phyloP scores from a whole-genome alignment of 2,113 vertebrate species.

The Vicugna pacos region DNA sequence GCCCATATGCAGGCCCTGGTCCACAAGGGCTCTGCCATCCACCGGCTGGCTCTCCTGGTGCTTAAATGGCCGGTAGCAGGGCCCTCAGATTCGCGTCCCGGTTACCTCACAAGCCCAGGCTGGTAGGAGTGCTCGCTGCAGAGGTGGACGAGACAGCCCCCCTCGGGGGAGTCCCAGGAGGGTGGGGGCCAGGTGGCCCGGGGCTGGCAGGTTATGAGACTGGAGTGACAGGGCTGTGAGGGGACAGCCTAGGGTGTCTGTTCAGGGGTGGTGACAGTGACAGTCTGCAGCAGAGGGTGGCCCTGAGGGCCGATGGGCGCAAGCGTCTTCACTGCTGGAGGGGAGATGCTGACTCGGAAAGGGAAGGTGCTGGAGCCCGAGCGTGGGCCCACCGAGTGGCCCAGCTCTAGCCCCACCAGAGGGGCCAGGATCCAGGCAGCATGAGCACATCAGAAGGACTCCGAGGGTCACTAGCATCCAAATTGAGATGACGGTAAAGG shows the following conservation, averaged over 20 bases:
- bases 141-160: too few relatives aligned
- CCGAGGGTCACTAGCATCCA: too few relatives aligned
- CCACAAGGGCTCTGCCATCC: not conserved
- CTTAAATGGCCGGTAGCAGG: not conserved
- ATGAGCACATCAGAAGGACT: too few relatives aligned
- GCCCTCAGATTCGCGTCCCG: not conserved
- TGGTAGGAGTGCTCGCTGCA: too few relatives aligned
- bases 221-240: not conserved
- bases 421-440: not conserved
- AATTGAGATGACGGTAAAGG: too few relatives aligned
- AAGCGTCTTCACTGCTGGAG: not conserved
- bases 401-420: not conserved
- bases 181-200: too few relatives aligned
- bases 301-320: not conserved
- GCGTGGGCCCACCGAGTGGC: too few relatives aligned
- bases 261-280: too few relatives aligned
- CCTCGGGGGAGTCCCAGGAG: not conserved
- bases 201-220: too few relatives aligned
- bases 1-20: not conserved
- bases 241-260: not conserved
- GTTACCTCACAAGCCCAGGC: too few relatives aligned
- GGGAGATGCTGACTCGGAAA: too few relatives aligned
- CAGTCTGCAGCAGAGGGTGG: not conserved
- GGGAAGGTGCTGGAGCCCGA: too few relatives aligned
- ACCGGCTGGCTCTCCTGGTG: not conserved